Evolutionary conservation across 1,140 invertebrate species (phyloP).

Genomic region (Hylaeus volcanicus): DNA sequence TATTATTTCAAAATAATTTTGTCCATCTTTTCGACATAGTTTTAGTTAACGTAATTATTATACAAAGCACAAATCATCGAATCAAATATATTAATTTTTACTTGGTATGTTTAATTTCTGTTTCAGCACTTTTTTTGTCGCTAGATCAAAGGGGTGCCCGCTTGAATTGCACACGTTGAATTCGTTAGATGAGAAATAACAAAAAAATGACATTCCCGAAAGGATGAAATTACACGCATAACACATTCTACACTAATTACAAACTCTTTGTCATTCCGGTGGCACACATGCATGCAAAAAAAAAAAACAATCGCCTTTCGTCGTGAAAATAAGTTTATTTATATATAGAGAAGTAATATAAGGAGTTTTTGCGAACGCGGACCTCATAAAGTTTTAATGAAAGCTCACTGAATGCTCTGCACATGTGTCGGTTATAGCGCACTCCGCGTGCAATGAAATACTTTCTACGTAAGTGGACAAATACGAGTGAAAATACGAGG

Average conservation of each 20-base stretch:
- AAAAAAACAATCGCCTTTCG: neutral
- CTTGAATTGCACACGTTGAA: neutral
- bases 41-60: too few species aligned
- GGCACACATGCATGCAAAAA: neutral
- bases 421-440: conserved; percentile 58
- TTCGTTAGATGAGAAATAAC: neutral
- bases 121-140: neutral
- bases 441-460: conserved; percentile 43
- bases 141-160: neutral
- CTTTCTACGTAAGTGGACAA: conserved; percentile 42
- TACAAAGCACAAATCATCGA: too few species aligned
- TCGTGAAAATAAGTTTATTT: conserved; percentile 40
- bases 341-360: conserved; percentile 51
- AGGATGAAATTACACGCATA: neutral
- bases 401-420: conserved; percentile 54
- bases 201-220: neutral
- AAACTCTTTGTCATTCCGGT: neutral
- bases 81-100: too few species aligned
- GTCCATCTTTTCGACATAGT: too few species aligned
- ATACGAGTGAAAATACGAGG: conserved; percentile 33
- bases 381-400: conserved; percentile 65
- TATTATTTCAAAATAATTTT: too few species aligned
- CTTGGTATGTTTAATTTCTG: too few species aligned
- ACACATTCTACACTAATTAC: neutral
- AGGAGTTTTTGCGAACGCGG: conserved; percentile 42